These are phyloP conservation scores for Graphium colonna DNA, from an alignment of 2,888 invertebrate species.

Conservation along the genomic window DNA sequence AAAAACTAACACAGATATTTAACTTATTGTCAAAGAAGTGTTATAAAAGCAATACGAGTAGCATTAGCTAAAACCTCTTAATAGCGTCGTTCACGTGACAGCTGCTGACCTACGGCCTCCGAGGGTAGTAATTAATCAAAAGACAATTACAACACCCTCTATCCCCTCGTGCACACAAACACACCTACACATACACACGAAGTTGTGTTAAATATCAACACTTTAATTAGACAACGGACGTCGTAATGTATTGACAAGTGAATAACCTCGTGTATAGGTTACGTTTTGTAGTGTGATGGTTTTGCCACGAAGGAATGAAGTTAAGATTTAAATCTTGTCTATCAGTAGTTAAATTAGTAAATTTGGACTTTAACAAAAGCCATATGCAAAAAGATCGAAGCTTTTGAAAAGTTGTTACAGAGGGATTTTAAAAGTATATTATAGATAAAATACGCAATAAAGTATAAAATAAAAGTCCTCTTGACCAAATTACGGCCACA, in stretches of 20 bases:
- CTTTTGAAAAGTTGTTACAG: too few relatives aligned
- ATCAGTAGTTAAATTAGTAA: too few relatives aligned
- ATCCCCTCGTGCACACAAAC: background rate
- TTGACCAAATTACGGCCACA: too few relatives aligned
- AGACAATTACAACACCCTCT: conserved; percentile 13
- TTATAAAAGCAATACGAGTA: background rate
- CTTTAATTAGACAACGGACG: conserved; percentile 6
- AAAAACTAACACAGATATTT: background rate
- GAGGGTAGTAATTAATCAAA: conserved; percentile 9
- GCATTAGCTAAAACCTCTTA: background rate
- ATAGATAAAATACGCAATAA: too few relatives aligned
- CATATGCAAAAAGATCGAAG: too few relatives aligned
- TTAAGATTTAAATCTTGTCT: too few relatives aligned
- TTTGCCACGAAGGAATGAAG: background rate
- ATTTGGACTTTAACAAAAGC: too few relatives aligned
- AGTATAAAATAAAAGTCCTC: too few relatives aligned
- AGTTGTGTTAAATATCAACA: conserved; percentile 3
- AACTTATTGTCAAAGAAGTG: background rate
- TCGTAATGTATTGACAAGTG: background rate
- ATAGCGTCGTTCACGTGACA: conserved; percentile 4
- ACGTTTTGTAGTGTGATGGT: background rate
- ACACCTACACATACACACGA: background rate
- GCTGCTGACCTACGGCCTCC: conserved; percentile 16
- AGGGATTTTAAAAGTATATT: too few relatives aligned
- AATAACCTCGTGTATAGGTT: background rate